phyloP scores from a whole-genome alignment of 2,113 vertebrate species.

The Corythornis madagascariensis region DNA sequence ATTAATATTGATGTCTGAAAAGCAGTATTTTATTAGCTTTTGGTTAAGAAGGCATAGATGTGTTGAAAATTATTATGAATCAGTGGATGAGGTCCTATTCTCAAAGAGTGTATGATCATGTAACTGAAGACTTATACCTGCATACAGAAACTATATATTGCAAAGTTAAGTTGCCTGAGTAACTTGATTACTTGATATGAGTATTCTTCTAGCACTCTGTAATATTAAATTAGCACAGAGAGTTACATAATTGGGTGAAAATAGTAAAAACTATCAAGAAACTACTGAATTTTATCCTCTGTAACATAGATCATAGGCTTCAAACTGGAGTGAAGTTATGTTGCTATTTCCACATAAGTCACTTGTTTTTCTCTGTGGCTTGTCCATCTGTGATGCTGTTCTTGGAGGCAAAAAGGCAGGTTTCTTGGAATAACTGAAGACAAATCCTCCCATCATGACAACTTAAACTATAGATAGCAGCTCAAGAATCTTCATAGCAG shows the following conservation, averaged over 20 bases:
- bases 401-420: not conserved
- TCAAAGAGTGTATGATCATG: not conserved
- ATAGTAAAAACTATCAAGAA: not conserved
- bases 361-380: not conserved
- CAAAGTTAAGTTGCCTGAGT: not conserved
- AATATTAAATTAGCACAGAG: not conserved
- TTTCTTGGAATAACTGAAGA: constrained; percentile 1
- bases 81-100: not conserved
- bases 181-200: not conserved
- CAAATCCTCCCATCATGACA: not conserved
- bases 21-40: not conserved
- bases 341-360: not conserved
- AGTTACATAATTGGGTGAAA: not conserved
- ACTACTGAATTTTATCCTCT: not conserved
- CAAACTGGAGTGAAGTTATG: not conserved
- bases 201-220: not conserved
- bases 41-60: not conserved
- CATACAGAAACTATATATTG: not conserved
- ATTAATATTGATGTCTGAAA: not conserved
- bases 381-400: not conserved
- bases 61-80: not conserved
- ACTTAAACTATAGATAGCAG: not conserved
- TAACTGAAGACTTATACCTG: not conserved
- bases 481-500: not conserved
- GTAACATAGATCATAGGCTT: not conserved